A percentile compares a stretch with the other conserved stretches of the same genome.
Conservation (phyloP, 2,888 invertebrate species). For the Pomacea canaliculata region DNA sequence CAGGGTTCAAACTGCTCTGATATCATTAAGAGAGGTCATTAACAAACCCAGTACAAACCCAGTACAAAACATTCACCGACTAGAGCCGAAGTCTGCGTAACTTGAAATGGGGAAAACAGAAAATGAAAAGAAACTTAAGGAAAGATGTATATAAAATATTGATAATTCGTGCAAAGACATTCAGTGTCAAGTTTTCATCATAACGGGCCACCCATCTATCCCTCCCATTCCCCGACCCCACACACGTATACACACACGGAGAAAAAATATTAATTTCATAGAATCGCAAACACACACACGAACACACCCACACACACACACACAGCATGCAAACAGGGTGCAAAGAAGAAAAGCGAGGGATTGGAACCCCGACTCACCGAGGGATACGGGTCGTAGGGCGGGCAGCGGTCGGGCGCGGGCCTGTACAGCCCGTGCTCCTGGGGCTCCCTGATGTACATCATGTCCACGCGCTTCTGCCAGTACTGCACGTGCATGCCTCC, state of each 20-base stretch:
- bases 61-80: too few relatives aligned
- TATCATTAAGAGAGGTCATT: too few relatives aligned
- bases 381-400: slow-evolving; percentile 26
- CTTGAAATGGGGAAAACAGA: too few relatives aligned
- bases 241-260: neutral
- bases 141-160: too few relatives aligned
- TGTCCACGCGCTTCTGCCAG: slow-evolving; percentile 14
- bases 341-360: neutral
- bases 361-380: slow-evolving; percentile 21
- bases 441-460: slow-evolving; percentile 21
- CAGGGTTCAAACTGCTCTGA: too few relatives aligned
- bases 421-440: slow-evolving; percentile 24
- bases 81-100: too few relatives aligned
- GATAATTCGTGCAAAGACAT: too few relatives aligned
- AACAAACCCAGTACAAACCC: too few relatives aligned
- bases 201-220: too few relatives aligned
- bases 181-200: neutral
- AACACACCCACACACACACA: neutral
- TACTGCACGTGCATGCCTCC: neutral
- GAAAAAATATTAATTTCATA: neutral
- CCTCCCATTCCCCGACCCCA: neutral
- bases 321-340: neutral
- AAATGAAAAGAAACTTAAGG: too few relatives aligned
- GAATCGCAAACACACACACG: neutral
- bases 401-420: slow-evolving; percentile 20